Conservation (phyloP, 1,140 invertebrate species). For the Hylaeus volcanicus region DNA sequence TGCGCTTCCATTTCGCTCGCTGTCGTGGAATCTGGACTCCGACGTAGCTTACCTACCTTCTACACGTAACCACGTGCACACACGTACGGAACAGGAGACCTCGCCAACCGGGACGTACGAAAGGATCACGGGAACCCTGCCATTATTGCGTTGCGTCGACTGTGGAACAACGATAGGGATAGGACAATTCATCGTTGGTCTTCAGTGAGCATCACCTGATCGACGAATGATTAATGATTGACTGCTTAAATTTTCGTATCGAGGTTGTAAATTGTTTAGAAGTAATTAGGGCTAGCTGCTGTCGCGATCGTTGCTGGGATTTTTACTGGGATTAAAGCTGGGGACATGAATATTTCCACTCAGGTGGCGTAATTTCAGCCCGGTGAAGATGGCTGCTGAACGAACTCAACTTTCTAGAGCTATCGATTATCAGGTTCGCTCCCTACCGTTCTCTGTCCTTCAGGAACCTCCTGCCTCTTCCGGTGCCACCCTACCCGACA, state of each 20-base stretch:
- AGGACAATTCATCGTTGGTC: constrained; percentile 8
- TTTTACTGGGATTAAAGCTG: too few species aligned
- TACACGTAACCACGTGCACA: not conserved
- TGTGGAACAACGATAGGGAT: constrained; percentile 6
- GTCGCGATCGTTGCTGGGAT: not conserved
- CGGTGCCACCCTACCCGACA: constrained; percentile 56
- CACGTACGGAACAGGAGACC: not conserved
- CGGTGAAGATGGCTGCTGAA: constrained; percentile 41
- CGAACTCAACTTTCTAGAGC: constrained; percentile 62
- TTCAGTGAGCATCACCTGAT: constrained; percentile 6
- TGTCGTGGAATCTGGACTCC: constrained; percentile 72
- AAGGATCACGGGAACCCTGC: constrained; percentile 29
- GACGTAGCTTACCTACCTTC: constrained; percentile 40
- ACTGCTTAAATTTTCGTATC: too few species aligned
- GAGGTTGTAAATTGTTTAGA: not conserved
- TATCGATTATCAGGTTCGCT: constrained; percentile 73
- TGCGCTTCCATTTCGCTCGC: constrained; percentile 52
- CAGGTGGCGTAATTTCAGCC: constrained; percentile 10
- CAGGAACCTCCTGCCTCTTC: constrained; percentile 52
- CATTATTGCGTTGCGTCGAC: not conserved
- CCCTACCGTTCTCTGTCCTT: constrained; percentile 53
- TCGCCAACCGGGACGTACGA: constrained; percentile 9
- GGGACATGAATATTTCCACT: constrained; percentile 22
- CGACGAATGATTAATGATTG: not conserved
- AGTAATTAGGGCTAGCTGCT: not conserved